A percentile compares a stretch with the other conserved stretches of the same genome.
phyloP scores from a whole-genome alignment of 2,113 vertebrate species.

The Felis catus region F.catus_Fca126_mat1.0 CM031414.1:124431001-124431500 shows the following conservation, averaged over 20 bases:
- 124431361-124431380: not conserved
- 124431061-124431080: fast-evolving
- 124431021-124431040: not conserved
- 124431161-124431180: not conserved
- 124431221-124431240: not conserved
- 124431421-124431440: not conserved
- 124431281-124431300: not conserved
- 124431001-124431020: not conserved
- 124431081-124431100: not conserved
- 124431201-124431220: not conserved
- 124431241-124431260: not conserved
- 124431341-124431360: not conserved
- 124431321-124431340: not conserved
- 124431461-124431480: not conserved
- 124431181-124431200: not conserved
- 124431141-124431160: not conserved
- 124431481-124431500: not conserved
- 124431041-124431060: not conserved
- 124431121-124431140: not conserved
- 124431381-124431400: not conserved
- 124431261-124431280: not conserved
- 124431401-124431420: not conserved
- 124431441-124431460: not conserved
- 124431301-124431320: not conserved
- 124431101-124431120: fast-evolving